Conservation (phyloP, 2,797 vertebrate species). For the Mormyrus proboscirostris region DNA sequence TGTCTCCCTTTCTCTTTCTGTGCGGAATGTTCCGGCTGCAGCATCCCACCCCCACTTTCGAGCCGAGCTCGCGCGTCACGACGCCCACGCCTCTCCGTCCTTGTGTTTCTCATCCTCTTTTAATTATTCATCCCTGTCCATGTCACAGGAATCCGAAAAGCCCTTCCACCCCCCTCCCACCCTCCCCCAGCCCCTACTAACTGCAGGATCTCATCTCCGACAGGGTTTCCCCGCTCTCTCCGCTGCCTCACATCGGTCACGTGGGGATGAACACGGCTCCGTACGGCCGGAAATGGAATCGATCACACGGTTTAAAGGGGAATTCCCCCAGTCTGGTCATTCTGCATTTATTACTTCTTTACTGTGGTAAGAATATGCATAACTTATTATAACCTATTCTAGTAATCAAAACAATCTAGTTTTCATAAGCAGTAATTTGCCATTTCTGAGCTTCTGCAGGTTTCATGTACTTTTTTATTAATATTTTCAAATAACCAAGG, state of each 20-base stretch:
- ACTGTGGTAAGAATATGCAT: background rate
- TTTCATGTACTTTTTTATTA: background rate
- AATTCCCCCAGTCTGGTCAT: background rate
- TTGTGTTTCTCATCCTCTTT: slow-evolving; percentile 17
- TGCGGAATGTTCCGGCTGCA: background rate
- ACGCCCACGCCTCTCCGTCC: slow-evolving; percentile 26
- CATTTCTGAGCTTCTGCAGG: background rate
- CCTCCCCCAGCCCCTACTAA: background rate
- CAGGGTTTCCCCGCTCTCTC: background rate
- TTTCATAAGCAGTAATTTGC: background rate
- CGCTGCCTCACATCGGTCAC: background rate
- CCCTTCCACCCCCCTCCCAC: background rate
- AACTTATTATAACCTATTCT: background rate
- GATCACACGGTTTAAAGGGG: background rate
- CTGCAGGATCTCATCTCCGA: background rate
- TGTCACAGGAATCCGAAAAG: slow-evolving; percentile 23
- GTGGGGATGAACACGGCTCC: background rate
- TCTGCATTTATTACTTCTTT: background rate
- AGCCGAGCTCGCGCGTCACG: slow-evolving; percentile 10
- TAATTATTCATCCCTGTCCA: slow-evolving; percentile 24
- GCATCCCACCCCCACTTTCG: background rate
- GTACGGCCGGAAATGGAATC: background rate
- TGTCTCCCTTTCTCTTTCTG: background rate
- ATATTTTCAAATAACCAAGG: background rate
- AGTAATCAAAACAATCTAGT: background rate